phyloP scores from a whole-genome alignment of 2,888 invertebrate genomes.

The Diaprepes abbreviatus region DNA sequence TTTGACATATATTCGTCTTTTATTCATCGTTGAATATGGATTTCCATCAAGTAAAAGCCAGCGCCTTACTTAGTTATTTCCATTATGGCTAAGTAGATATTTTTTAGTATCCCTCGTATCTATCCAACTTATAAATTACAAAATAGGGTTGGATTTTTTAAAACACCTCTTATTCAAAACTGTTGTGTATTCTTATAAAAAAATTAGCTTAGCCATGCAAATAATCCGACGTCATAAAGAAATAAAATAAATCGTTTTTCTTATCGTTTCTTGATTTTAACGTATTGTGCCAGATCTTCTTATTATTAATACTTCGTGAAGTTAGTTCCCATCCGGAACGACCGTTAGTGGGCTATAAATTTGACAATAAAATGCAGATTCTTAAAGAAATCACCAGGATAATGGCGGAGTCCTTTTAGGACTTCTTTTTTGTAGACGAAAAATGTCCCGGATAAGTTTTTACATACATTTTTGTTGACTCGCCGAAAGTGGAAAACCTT shows the following conservation, averaged over 20 bases:
- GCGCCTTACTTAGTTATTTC: too few species aligned
- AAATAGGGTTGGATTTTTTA: too few species aligned
- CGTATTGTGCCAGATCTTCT: constrained; percentile 31
- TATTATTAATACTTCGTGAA: constrained; percentile 37
- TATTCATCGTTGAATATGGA: too few species aligned
- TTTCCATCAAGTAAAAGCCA: too few species aligned
- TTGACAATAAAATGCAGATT: constrained; percentile 49
- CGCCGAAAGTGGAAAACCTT: constrained; percentile 35
- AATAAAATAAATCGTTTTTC: constrained; percentile 9
- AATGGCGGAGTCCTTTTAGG: constrained; percentile 43
- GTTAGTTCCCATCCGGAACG: constrained; percentile 35
- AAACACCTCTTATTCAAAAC: too few species aligned
- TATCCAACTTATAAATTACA: too few species aligned
- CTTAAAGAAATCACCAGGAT: constrained; percentile 43
- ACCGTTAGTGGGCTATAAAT: constrained; percentile 45
- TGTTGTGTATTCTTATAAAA: too few species aligned
- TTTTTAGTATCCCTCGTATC: too few species aligned
- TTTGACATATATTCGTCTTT: too few species aligned
- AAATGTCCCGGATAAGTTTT: constrained; percentile 45
- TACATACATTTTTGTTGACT: constrained; percentile 43
- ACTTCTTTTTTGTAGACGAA: constrained; percentile 35
- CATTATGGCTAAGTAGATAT: too few species aligned
- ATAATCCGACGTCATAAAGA: not conserved
- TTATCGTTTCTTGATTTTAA: constrained; percentile 34
- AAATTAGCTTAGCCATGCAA: not conserved